phyloP scores from a whole-genome alignment of 2,888 invertebrate genomes.

The Lottia gigantea region DNA sequence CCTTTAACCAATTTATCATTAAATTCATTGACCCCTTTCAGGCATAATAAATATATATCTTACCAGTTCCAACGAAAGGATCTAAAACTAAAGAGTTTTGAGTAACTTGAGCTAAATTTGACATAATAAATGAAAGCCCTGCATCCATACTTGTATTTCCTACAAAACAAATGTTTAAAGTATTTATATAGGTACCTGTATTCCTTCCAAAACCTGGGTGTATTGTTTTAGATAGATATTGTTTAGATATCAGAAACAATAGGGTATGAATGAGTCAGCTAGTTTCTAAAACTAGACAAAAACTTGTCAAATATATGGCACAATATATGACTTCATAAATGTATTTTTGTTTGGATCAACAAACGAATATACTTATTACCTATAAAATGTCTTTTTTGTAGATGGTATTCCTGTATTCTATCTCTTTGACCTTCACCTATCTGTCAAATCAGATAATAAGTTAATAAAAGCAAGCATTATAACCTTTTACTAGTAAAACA shows the following conservation, averaged over 20 bases:
- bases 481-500: too few relatives aligned
- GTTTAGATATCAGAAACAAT: neutral
- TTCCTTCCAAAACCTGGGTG: too few relatives aligned
- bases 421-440: slow-evolving; percentile 87
- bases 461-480: too few relatives aligned
- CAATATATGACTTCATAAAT: too few relatives aligned
- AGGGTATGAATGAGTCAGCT: neutral
- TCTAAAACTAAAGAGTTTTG: slow-evolving; percentile 84
- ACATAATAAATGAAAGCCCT: slow-evolving; percentile 91
- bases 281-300: too few relatives aligned
- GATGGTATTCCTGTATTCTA: slow-evolving; percentile 81
- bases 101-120: slow-evolving; percentile 87
- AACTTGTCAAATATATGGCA: too few relatives aligned
- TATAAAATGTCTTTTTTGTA: slow-evolving; percentile 93
- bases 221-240: too few relatives aligned
- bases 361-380: slow-evolving; percentile 71
- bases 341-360: too few relatives aligned
- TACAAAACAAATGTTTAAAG: slow-evolving; percentile 28
- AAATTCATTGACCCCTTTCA: too few relatives aligned
- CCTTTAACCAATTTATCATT: too few relatives aligned
- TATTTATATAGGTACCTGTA: too few relatives aligned
- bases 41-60: neutral
- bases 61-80: slow-evolving; percentile 88
- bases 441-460: slow-evolving; percentile 69
- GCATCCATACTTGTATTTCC: slow-evolving; percentile 98